Percentiles rank a stretch among this genome's conserved stretches.
Evolutionary conservation across 2,113 vertebrate species (phyloP).

Genomic region (Sinocyclocheilus anshuiensis): DNA sequence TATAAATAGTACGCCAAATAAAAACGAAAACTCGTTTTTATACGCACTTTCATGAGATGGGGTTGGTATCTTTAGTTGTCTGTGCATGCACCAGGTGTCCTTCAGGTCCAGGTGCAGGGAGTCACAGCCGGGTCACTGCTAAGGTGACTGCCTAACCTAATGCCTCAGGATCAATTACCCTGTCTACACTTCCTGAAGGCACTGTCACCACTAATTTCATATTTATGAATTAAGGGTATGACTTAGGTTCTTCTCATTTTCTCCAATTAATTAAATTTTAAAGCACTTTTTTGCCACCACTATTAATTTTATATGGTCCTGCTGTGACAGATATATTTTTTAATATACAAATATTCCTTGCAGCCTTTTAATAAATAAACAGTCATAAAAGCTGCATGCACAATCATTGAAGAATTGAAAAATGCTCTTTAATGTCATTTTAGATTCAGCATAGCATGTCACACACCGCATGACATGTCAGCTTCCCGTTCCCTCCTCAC

Average conservation of each 20-base stretch:
- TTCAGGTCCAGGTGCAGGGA: too few species aligned
- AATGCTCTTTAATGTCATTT: neutral
- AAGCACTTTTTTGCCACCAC: neutral
- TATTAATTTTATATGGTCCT: neutral
- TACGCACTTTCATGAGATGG: too few species aligned
- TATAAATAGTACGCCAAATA: too few species aligned
- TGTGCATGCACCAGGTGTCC: too few species aligned
- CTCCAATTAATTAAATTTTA: neutral
- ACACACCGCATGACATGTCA: neutral
- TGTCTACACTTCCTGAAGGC: too few species aligned
- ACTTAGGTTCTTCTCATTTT: neutral
- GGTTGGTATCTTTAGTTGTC: too few species aligned
- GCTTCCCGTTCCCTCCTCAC: neutral
- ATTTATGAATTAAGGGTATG: neutral
- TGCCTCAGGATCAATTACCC: too few species aligned
- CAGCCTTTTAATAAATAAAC: conserved; percentile 1
- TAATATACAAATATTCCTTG: neutral
- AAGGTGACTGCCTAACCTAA: too few species aligned
- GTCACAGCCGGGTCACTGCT: too few species aligned
- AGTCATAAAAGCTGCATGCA: conserved; percentile 7
- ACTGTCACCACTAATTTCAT: too few species aligned
- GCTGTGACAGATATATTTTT: neutral
- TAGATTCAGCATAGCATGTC: neutral
- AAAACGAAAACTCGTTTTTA: too few species aligned
- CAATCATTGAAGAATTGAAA: neutral